Evolutionary conservation across 1,140 invertebrate species (phyloP).

Genomic region (Kradibia gibbosae): DNA sequence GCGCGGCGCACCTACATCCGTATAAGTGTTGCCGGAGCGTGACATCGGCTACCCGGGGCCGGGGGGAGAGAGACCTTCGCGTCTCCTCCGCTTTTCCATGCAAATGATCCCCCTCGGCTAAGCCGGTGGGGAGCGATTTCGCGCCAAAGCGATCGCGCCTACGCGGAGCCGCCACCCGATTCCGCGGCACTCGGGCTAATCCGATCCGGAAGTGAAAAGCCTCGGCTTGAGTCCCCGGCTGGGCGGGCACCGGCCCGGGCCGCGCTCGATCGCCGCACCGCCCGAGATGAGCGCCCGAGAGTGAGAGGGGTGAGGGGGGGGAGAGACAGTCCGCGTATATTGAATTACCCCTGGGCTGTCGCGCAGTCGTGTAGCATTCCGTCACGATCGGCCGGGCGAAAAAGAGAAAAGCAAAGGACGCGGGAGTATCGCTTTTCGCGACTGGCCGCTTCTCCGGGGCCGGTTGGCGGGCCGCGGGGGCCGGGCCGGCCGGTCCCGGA

Average conservation of each 20-base stretch:
- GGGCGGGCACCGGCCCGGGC: neutral
- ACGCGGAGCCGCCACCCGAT: neutral
- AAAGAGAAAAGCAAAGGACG: conserved; percentile 40
- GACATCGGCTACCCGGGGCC: neutral
- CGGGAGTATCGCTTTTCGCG: conserved; percentile 38
- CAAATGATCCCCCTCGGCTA: conserved; percentile 21
- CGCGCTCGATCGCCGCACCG: too few relatives aligned
- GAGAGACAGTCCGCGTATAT: too few relatives aligned
- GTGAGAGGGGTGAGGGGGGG: too few relatives aligned
- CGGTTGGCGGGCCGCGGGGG: neutral
- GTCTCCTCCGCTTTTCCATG: conserved; percentile 33
- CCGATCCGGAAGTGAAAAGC: conserved; percentile 32
- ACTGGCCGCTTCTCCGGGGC: neutral
- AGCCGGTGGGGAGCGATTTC: neutral
- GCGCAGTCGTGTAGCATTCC: conserved; percentile 18
- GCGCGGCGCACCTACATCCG: conserved; percentile 32
- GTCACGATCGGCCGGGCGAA: conserved; percentile 38
- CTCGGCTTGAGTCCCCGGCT: neutral
- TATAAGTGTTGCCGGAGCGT: conserved; percentile 9
- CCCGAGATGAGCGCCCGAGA: too few relatives aligned
- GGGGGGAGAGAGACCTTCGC: conserved; percentile 13
- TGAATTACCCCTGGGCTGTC: conserved; percentile 24
- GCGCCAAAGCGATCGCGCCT: neutral
- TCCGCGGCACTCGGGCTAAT: conserved; percentile 17
- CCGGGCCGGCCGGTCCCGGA: neutral